Percentiles rank a stretch among this genome's conserved stretches.
Evolutionary conservation across 2,797 vertebrate genomes (phyloP).

Genomic region (Synanceia verrucosa): DNA sequence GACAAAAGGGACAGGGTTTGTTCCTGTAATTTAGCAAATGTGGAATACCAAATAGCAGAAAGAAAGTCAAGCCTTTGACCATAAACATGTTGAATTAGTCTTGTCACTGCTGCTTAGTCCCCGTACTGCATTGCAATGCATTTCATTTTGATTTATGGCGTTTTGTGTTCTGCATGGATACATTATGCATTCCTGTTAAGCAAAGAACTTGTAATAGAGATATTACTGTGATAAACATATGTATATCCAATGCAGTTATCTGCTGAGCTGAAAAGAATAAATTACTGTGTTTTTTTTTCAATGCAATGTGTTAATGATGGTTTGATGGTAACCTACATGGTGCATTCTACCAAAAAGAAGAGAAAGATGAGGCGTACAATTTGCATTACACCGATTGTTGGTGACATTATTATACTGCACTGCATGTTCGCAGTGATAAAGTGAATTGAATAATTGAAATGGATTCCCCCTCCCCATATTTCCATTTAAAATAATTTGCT

Average conservation of each 20-base stretch:
- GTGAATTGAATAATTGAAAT: slow-evolving; percentile 58
- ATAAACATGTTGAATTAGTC: slow-evolving; percentile 88
- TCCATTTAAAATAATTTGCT: slow-evolving; percentile 43
- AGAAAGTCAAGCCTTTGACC: slow-evolving; percentile 87
- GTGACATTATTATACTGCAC: slow-evolving; percentile 59
- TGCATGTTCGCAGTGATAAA: slow-evolving; percentile 61
- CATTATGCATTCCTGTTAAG: slow-evolving; percentile 79
- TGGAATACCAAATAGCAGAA: slow-evolving; percentile 89
- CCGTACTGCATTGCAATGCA: slow-evolving; percentile 52
- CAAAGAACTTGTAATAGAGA: slow-evolving; percentile 83
- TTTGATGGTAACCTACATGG: slow-evolving; percentile 27
- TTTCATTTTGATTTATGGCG: slow-evolving; percentile 87
- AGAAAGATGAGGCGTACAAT: slow-evolving; percentile 25
- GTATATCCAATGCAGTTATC: slow-evolving; percentile 42
- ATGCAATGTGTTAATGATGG: slow-evolving; percentile 48
- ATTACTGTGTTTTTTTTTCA: neutral
- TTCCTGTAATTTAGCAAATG: slow-evolving; percentile 89
- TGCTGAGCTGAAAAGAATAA: slow-evolving; percentile 8
- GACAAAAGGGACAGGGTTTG: slow-evolving; percentile 85
- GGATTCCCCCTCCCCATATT: slow-evolving; percentile 29
- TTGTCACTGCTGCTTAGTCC: slow-evolving; percentile 74
- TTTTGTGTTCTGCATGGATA: slow-evolving; percentile 86
- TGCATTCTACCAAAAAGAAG: slow-evolving; percentile 25
- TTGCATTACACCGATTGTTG: slow-evolving; percentile 58
- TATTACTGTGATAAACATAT: slow-evolving; percentile 81